Base-by-base conservation (phyloP, 1,140 invertebrate genomes). In the Solenopsis fugax region DNA sequence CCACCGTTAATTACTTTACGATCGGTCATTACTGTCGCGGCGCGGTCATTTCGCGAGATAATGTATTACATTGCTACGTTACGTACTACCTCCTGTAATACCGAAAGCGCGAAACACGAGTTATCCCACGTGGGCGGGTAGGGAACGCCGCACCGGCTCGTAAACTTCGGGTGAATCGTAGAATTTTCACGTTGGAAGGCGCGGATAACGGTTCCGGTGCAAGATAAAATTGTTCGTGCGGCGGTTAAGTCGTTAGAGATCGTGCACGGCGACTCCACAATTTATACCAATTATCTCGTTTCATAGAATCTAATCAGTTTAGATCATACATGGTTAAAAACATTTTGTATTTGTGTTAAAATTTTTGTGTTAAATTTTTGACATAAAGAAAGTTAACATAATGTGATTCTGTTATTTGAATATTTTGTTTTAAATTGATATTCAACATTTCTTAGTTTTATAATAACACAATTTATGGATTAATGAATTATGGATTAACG, bases 1-100 rank as follows among this genome's bases (percentile, higher is more conserved):
- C 90, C 80, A 87, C 85, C 69, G 87, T 90, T 93, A 93, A 93
- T 93, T 93, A 88, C 90, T 90, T 92, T 89, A 88, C 82, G 87
- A 60, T 78, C 65, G 75, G 88, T 91, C 90, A 88, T 92, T 92
- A 92, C 87, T 90, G 89, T 92, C 87, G 82, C 67, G 87, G 41
- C 72, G 81, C 80, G 90, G 84, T 92, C 88, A 90, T 93, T 93
- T 80, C 91, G 80, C 87, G 87, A 87, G 87, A 91, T 93, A 92
- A 93, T 91, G 90, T 88, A 91, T 91, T 92, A 88, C 91, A 88
- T 80, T 37, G 85, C 50, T 29, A 52, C 75, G 67, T 87, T 77
- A 56, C 54, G 78, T 80, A 48, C 16, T 29, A n/a, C 65, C 50
- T 18, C 41, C 24, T 29, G 54, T 50, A 71, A 64, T 86, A 60